phyloP scores from a whole-genome alignment of 2,797 vertebrate species.

The Erethizon dorsatum region DNA sequence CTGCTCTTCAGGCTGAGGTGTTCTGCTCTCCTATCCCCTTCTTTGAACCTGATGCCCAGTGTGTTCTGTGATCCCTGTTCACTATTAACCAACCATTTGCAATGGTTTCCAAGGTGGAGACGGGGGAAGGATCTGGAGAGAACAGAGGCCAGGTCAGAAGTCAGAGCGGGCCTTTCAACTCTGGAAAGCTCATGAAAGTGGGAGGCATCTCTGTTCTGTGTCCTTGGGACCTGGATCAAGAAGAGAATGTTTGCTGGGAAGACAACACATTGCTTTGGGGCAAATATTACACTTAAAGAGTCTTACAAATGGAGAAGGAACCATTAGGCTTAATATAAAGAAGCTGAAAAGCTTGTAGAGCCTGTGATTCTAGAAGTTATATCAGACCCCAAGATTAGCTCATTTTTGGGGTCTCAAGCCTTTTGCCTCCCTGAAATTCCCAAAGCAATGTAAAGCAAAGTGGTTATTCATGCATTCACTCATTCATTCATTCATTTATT shows the following conservation, averaged over 20 bases:
- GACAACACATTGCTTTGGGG: background rate
- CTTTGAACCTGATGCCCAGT: background rate
- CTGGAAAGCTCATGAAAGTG: background rate
- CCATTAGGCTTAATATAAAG: background rate
- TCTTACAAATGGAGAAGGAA: conserved; percentile 10
- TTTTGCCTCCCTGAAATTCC: background rate
- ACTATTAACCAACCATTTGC: background rate
- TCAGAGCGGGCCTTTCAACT: conserved; percentile 20
- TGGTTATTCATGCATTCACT: background rate
- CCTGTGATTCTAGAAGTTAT: background rate
- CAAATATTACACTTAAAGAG: background rate
- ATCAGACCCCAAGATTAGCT: background rate
- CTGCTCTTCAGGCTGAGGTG: background rate
- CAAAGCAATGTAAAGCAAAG: background rate
- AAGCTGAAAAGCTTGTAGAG: background rate
- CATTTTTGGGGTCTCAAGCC: background rate
- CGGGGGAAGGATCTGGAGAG: background rate
- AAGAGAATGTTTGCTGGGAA: conserved; percentile 34
- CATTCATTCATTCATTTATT: background rate
- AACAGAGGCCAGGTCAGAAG: background rate
- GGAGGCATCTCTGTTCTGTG: background rate
- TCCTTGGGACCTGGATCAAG: background rate
- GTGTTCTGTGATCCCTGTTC: background rate
- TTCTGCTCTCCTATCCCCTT: background rate
- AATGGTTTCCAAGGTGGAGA: background rate